Percentiles rank a stretch among this genome's conserved stretches.
These are phyloP conservation scores for Chydorus sphaericus DNA, from an alignment of 2,888 invertebrate species.

Conservation along the genomic window DNA sequence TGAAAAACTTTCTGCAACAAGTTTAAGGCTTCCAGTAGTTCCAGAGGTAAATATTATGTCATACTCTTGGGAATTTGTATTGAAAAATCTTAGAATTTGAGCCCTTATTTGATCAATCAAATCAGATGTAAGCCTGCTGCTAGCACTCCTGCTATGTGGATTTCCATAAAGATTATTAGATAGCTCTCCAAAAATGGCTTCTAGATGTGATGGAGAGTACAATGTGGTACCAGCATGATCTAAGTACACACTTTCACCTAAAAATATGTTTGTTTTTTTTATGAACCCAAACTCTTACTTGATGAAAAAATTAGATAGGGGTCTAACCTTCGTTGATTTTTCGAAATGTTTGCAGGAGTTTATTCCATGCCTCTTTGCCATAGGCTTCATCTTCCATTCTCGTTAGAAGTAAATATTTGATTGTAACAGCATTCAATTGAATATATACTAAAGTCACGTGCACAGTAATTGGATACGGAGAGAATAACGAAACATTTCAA, in stretches of 20 bases:
- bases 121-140: slow-evolving; percentile 66
- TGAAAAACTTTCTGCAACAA: slow-evolving; percentile 65
- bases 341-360: slow-evolving; percentile 25
- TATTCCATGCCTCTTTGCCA: slow-evolving; percentile 22
- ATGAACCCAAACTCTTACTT: neutral
- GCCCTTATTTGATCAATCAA: slow-evolving; percentile 64
- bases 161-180: slow-evolving; percentile 65
- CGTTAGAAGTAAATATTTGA: too few relatives aligned
- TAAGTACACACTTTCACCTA: slow-evolving; percentile 53
- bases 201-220: slow-evolving; percentile 60
- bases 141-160: slow-evolving; percentile 62
- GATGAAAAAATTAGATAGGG: neutral
- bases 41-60: slow-evolving; percentile 85
- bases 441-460: too few relatives aligned
- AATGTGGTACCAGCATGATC: slow-evolving; percentile 80
- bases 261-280: slow-evolving; percentile 5
- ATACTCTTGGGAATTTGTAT: slow-evolving; percentile 63
- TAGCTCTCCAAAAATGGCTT: slow-evolving; percentile 47
- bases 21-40: slow-evolving; percentile 72
- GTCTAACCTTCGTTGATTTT: slow-evolving; percentile 25
- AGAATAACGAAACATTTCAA: too few relatives aligned
- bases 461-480: too few relatives aligned
- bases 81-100: slow-evolving; percentile 71
- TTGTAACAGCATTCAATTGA: too few relatives aligned
- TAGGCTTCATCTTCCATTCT: slow-evolving; percentile 23